phyloP scores from a whole-genome alignment of 2,797 vertebrate genomes.

The Pterois miles region DNA sequence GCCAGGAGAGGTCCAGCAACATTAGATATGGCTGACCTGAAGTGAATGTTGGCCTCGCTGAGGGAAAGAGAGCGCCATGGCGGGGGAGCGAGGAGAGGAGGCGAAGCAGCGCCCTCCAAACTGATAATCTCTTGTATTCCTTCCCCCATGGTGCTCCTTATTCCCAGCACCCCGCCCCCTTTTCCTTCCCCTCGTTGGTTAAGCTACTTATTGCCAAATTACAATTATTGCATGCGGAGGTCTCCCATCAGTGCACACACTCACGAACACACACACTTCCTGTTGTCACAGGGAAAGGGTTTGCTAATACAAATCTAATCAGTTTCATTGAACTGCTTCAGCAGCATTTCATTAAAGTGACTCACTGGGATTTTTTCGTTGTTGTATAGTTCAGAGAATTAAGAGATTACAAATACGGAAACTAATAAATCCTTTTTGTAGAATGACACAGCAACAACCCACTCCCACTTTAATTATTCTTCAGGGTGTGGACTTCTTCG shows the following conservation, averaged over 20 bases:
- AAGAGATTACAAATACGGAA: constrained; percentile 33
- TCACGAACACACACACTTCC: not conserved
- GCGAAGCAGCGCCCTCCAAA: constrained; percentile 59
- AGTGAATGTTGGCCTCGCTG: constrained; percentile 75
- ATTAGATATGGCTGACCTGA: constrained; percentile 86
- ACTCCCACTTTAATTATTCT: constrained; percentile 33
- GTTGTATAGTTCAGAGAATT: constrained; percentile 45
- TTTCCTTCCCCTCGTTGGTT: constrained; percentile 53
- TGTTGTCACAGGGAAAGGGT: constrained; percentile 17
- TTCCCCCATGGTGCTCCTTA: constrained; percentile 74
- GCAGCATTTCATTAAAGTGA: constrained; percentile 65
- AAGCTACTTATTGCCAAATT: constrained; percentile 83
- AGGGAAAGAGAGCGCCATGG: constrained; percentile 36
- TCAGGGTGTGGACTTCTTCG: constrained; percentile 32
- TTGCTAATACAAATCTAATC: constrained; percentile 73
- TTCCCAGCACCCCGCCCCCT: constrained; percentile 55
- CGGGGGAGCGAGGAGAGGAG: constrained; percentile 33
- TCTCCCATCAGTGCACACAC: constrained; percentile 18
- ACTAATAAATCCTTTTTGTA: constrained; percentile 32
- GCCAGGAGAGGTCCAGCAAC: constrained; percentile 62
- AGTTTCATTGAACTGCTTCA: constrained; percentile 68
- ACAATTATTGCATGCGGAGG: constrained; percentile 74
- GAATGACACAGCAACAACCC: constrained; percentile 15
- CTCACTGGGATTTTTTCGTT: constrained; percentile 57
- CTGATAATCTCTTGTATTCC: constrained; percentile 80